Base-by-base conservation (phyloP, 2,797 vertebrate genomes). In the Thunnus albacares region DNA sequence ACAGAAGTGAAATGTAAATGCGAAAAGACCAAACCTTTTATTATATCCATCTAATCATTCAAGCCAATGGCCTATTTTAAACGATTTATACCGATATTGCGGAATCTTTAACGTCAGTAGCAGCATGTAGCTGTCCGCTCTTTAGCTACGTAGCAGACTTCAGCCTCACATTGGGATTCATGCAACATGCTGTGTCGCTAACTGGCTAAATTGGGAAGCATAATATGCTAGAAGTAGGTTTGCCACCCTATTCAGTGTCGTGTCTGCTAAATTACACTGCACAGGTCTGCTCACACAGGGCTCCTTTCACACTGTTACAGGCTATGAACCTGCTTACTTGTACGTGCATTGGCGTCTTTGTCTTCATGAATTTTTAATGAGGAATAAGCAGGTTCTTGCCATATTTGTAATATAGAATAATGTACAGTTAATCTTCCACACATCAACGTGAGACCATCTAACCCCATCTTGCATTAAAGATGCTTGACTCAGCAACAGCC, bases 401-500 rank as follows among this genome's bases (percentile, higher is more conserved):
- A 13, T 52, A 2, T 57, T 33, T 7, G 3, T 12, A 18, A 11
- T 28, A 10, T 59, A 43, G 41, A 43, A 43, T 43, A 14, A 43
- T 14, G 13, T 9, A 47, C 3, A 9, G 55, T 30, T 60, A 18
- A 15, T 56, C 8, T 22, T 18, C 5, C 11, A 47, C 15, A 28
- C 49, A 57, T 17, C 4, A 18, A 24, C 6, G 6, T 70, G 66
- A 62, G 60, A 28, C 55, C 38, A 45, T 65, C 26, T 61, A 62
- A 53, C 49, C 14, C 57, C 38, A 47, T 35, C 74, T 55, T 49
- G 26, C 70, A 81, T 58, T 71, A 87, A 81, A 90, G 79, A 80
- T 79, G 89, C 87, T 78, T 65, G 10, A 82, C 78, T 92, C 94
- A 90, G 84, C 85, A 88, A 28, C 52, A 51, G 41, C 38, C 65